Evolutionary conservation across 2,888 invertebrate species (phyloP).

Genomic region (Nomada ferruginata): DNA sequence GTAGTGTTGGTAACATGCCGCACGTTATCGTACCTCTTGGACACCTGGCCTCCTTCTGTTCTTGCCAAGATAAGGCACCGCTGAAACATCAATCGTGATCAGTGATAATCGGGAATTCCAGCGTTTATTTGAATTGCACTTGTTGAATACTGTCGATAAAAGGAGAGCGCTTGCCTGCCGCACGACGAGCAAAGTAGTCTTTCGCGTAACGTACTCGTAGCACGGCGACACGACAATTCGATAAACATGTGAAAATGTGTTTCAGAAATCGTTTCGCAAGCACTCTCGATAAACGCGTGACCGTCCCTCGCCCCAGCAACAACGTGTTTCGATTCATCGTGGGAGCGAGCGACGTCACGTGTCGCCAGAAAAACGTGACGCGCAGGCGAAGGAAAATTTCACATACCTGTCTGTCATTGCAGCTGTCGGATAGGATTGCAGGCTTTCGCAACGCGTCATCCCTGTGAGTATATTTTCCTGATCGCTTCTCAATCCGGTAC

Average conservation of each 20-base stretch:
- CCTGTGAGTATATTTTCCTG: conserved; percentile 52
- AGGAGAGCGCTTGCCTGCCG: neutral
- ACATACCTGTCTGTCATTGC: conserved; percentile 72
- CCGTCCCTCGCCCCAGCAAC: too few species aligned
- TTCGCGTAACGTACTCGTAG: too few species aligned
- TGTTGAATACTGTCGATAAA: neutral
- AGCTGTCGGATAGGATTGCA: conserved; percentile 63
- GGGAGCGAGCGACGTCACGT: neutral
- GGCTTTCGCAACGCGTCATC: conserved; percentile 74
- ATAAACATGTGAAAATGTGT: too few species aligned
- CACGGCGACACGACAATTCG: too few species aligned
- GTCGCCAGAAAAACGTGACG: neutral
- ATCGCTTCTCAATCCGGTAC: conserved; percentile 9
- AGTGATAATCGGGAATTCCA: neutral
- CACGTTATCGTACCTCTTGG: conserved; percentile 84
- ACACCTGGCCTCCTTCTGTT: conserved; percentile 53
- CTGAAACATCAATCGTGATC: conserved; percentile 63
- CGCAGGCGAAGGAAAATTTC: neutral
- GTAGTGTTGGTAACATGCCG: conserved; percentile 88
- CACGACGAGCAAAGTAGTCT: too few species aligned
- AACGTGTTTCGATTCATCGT: neutral
- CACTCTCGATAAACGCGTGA: neutral
- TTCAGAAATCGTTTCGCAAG: neutral
- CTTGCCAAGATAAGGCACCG: conserved; percentile 64
- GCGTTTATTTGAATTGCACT: neutral